phyloP scores from a whole-genome alignment of 2,888 invertebrate genomes.

The Odontocerum albicorne region DNA sequence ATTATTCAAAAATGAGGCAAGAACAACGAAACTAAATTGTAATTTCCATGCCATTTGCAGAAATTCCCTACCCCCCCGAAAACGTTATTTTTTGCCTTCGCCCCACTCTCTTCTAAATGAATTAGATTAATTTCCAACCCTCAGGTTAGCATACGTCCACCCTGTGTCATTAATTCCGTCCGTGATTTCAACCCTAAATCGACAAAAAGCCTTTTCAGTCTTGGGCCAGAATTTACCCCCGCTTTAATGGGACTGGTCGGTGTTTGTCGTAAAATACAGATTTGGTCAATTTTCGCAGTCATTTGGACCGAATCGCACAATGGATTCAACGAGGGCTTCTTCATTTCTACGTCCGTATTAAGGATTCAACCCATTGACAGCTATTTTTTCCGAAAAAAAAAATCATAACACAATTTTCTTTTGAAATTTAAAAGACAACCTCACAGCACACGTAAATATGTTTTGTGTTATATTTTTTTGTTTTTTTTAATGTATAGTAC shows the following conservation, averaged over 20 bases:
- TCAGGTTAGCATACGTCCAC: constrained; percentile 18
- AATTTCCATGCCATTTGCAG: constrained; percentile 9
- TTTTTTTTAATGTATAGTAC: no score
- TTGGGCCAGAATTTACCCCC: constrained; percentile 7
- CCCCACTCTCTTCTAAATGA: constrained; percentile 8
- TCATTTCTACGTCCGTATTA: no score
- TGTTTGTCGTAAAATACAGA: constrained; percentile 28
- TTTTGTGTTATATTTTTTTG: no score
- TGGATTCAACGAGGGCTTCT: no score
- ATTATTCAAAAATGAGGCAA: not conserved
- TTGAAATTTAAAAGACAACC: no score
- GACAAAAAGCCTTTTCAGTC: constrained; percentile 23
- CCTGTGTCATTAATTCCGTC: constrained; percentile 20
- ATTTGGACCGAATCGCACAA: constrained; percentile 24
- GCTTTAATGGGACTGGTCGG: constrained; percentile 2
- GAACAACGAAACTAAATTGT: not conserved
- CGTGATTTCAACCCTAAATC: constrained; percentile 18
- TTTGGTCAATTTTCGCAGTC: constrained; percentile 24
- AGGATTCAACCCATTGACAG: no score
- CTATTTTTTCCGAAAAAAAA: no score
- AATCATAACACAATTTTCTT: no score
- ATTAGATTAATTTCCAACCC: constrained; percentile 21
- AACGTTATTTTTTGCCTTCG: constrained; percentile 17
- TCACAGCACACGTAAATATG: no score
- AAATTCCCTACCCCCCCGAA: not conserved